Evolutionary conservation across 2,888 invertebrate genomes (phyloP), one percentile per base, ranked within the genome.

Genomic region (Adela reaumurella): DNA sequence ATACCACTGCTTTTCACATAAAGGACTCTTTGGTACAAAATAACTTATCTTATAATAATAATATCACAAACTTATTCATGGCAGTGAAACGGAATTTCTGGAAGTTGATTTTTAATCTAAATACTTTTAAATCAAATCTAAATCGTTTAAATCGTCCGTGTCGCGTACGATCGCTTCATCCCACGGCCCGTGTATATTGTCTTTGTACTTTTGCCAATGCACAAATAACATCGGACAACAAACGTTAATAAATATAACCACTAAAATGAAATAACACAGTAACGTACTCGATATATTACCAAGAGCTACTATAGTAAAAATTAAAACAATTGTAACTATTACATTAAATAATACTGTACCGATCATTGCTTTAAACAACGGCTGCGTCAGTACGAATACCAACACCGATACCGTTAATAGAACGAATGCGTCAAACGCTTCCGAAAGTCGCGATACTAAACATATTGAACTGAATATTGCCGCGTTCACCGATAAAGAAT

Each of bases 161-260:
- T 85, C 84, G 60, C 83, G 84, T 54, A 88, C 86, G 57, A 92
- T 76, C 11, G 97, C 97, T 65, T 98, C 97, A 68, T 97, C 97
- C 97, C 97, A 98, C 0, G 97, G 97, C 0, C 97, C 97, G 68
- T 97, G 90, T 53, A 96, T 97, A 68, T 96, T 97, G 60, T 90
- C 88, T 62, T 94, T 94, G 63, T 88, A 87, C 35, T 78, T 85
- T 62, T 92, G 91, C 78, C 88, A 89, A 48, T 70, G 74, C 0
- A 90, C 85, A 71, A 92, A 94, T 64, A 87, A 82, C 2, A 83
- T 63, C 0, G 94, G 94, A 62, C 90, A 92, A 46, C 88, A 70
- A 10, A 89, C 62, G 62, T 87, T 88, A 35, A 92, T 76, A 59
- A 90, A 83, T 10, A 84, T 53, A 8, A 87, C 76, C 43, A 82